Evolutionary conservation across 2,888 invertebrate genomes (phyloP), one percentile per base, ranked within the genome.

Genomic region (Protophormia terraenovae): DNA sequence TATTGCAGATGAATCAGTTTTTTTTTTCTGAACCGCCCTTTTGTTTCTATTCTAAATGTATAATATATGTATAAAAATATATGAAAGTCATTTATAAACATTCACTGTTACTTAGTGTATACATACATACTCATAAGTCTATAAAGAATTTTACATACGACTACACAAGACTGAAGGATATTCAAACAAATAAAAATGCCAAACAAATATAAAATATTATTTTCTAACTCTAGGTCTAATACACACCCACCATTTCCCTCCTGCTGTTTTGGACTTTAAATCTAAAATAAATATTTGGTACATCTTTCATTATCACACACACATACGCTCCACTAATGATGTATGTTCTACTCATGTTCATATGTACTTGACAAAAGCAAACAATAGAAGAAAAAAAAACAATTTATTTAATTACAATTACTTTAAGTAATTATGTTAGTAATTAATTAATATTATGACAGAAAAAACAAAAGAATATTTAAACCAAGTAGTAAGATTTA

Each of bases 381-480:
- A 24, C 53, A 53, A 24, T 14, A 24, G 24, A 14, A 4, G 12
- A 8, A 35, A 14, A 4, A 22, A 8, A 35, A 60, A 45, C 24
- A 45, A 66, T 66, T 27, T 16, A 29, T 29, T 66, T 47, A 45
- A 45, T 45, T 8, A 66, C 16, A 27, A 45, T 66, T 29, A 66
- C 45, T 45, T 45, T 27, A 16, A 66, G 12, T 47, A 66, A 58
- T 29, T 58, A 7, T 58, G 27, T 29, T n/a, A 12, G 32, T 29
- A 29, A 60, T 60, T 16, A 60, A 45, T 62, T 62, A 35, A 62
- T 32, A 8, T 32, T 22, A 62, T 62, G 35, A 62, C 38, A 62
- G 19, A 8, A 24, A 66, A 10, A 24, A 53, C 24, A 60, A 60
- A 60, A 19, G 12, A 35, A 19, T 27, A 2, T 55, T 29, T 2